Percentiles rank a stretch among this genome's conserved stretches.
These are phyloP conservation scores for Acanthococcus lagerstroemiae DNA, from an alignment of 2,888 invertebrate genomes.

Conservation along the genomic window DNA sequence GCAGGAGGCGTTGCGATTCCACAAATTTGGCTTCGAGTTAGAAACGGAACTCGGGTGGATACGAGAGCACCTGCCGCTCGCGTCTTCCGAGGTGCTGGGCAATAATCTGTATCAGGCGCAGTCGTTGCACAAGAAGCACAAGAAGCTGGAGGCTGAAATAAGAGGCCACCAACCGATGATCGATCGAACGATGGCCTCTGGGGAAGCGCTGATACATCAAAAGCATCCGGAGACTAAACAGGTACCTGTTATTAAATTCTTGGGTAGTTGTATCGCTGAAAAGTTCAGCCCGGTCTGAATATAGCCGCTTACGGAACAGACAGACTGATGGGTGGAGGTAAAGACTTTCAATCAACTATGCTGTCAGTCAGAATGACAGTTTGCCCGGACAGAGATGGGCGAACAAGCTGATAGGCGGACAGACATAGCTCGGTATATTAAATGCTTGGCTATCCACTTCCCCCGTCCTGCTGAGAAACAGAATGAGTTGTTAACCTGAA, in stretches of 20 bases:
- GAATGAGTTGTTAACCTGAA: too few relatives aligned
- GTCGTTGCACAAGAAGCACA: constrained; percentile 84
- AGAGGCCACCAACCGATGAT: constrained; percentile 75
- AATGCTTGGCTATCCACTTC: too few relatives aligned
- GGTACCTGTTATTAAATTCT: constrained; percentile 47
- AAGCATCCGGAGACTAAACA: constrained; percentile 69
- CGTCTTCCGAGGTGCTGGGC: constrained; percentile 63
- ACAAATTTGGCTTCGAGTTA: constrained; percentile 88
- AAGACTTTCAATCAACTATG: too few relatives aligned
- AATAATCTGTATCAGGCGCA: constrained; percentile 86
- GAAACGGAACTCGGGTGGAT: constrained; percentile 93
- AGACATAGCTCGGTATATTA: too few relatives aligned
- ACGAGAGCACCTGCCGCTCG: constrained; percentile 73
- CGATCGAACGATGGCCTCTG: constrained; percentile 70
- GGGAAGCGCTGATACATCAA: constrained; percentile 60
- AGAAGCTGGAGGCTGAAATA: constrained; percentile 83
- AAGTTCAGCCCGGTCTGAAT: too few relatives aligned
- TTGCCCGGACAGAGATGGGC: too few relatives aligned
- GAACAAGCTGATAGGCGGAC: too few relatives aligned
- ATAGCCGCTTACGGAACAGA: too few relatives aligned
- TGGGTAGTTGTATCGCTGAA: too few relatives aligned
- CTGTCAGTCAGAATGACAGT: too few relatives aligned
- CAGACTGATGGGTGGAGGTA: too few relatives aligned
- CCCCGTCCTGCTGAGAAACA: too few relatives aligned
- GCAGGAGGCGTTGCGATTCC: constrained; percentile 72